These are phyloP conservation scores for Podilymbus podiceps DNA, from an alignment of 2,113 vertebrate genomes.

Conservation along the genomic window DNA sequence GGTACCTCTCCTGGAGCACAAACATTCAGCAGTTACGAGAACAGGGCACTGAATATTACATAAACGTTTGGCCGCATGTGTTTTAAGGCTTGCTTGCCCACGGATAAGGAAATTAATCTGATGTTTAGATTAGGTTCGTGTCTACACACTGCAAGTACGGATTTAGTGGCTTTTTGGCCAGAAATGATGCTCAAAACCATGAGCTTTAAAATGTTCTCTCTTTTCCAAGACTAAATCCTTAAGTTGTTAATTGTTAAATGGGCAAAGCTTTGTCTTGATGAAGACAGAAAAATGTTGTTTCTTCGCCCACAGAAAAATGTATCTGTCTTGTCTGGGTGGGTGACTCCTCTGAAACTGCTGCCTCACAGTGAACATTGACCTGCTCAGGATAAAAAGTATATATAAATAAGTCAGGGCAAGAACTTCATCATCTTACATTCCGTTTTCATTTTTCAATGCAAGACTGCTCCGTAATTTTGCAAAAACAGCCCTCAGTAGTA, in stretches of 20 bases:
- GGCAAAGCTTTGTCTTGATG: background rate
- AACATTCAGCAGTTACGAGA: background rate
- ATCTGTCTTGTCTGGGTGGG: background rate
- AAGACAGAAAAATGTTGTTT: background rate
- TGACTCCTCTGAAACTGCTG: background rate
- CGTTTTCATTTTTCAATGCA: background rate
- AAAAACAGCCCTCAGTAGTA: background rate
- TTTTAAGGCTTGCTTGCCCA: conserved; percentile 13
- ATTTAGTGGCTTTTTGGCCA: background rate
- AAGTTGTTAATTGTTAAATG: background rate
- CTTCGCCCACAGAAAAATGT: background rate
- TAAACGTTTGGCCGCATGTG: background rate
- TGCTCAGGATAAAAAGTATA: background rate
- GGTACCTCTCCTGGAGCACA: conserved; percentile 27
- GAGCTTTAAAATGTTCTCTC: background rate
- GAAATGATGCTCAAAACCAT: background rate
- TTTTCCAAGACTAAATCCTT: background rate
- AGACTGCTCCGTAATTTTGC: background rate
- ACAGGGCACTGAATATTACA: background rate
- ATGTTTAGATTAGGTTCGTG: conserved; percentile 2
- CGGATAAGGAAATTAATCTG: conserved; percentile 39
- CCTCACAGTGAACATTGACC: background rate
- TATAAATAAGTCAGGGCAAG: background rate
- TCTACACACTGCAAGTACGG: background rate
- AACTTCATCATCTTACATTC: background rate